Evolutionary conservation across 2,797 vertebrate species (phyloP).

Genomic region (Hoplostethus mediterraneus): DNA sequence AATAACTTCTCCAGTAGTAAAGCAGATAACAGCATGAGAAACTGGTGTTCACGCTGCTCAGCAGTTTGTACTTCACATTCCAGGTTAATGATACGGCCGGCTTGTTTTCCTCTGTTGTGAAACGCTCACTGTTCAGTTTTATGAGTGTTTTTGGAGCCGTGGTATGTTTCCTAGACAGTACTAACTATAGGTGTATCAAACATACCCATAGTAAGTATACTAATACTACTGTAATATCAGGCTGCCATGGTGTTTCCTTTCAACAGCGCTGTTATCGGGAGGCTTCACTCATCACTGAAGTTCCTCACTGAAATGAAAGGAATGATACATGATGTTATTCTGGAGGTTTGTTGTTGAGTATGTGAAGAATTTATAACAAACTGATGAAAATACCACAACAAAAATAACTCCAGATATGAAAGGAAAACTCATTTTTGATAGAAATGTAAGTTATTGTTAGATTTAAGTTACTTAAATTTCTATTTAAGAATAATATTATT

Average conservation of each 20-base stretch:
- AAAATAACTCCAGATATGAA: not conserved
- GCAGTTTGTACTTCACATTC: constrained; percentile 52
- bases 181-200: constrained; percentile 8
- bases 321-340: constrained; percentile 18
- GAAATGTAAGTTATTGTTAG: too few species aligned
- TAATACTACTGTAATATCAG: constrained; percentile 21
- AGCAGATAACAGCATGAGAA: not conserved
- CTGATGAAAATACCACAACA: not conserved
- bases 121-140: constrained; percentile 28
- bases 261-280: not conserved
- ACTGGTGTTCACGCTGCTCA: constrained; percentile 4
- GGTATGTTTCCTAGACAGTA: constrained; percentile 25
- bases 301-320: not conserved
- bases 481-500: too few species aligned
- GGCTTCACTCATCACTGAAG: not conserved
- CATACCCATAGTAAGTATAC: not conserved
- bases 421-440: too few species aligned
- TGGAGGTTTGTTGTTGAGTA: not conserved
- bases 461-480: too few species aligned
- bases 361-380: not conserved
- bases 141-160: constrained; percentile 20
- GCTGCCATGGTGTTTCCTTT: not conserved
- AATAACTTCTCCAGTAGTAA: too few species aligned
- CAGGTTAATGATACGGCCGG: constrained; percentile 40
- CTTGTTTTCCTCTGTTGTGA: constrained; percentile 40